Evolutionary conservation across 2,888 invertebrate genomes (phyloP), one percentile per base, ranked within the genome.

Genomic region (Aproaerema taeniolella): DNA sequence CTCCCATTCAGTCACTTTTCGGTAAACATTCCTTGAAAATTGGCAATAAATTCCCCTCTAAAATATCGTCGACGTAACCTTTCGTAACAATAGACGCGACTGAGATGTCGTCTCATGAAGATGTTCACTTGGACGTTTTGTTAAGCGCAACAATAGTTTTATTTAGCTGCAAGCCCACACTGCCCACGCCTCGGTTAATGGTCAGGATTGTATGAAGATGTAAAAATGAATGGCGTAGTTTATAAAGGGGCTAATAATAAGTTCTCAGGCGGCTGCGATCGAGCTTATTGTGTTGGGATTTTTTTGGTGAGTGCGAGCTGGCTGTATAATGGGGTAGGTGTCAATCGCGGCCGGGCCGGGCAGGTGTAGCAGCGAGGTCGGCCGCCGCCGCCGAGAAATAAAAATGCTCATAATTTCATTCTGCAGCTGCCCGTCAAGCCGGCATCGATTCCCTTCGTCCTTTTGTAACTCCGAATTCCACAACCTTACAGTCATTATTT

Each of bases 101-200:
- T 56, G 65, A 69, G 74, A 69, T 63, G 71, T 75, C 69, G 59
- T 69, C 68, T 62, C 67, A 85, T 83, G 76, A 83, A 85, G 85
- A 83, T 82, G 82, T 83, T 85, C 85, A 78, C 80, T 85, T 80
- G 65, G 76, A 67, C 55, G 67, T 77, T 80, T 83, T 83, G 82
- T 85, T 80, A 65, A 64, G 61, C 54, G 62, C 60, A 78, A 85
- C 85, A 86, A 86, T 85, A 80, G 83, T 81, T 83, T 82, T 86
- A 83, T 86, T 83, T 82, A 81, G 79, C 69, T 75, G 47, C 69
- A 61, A 74, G 81, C 82, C 82, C 78, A 74, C 59, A 50, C 82
- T 83, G 78, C 85, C 86, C 85, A 85, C 85, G 83, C 81, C 82
- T 75, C 59, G 62, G 67, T 73, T 85, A 86, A 86, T 86, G 79